Conservation (phyloP, 2,888 invertebrate genomes). For the Tortrix viridana region DNA sequence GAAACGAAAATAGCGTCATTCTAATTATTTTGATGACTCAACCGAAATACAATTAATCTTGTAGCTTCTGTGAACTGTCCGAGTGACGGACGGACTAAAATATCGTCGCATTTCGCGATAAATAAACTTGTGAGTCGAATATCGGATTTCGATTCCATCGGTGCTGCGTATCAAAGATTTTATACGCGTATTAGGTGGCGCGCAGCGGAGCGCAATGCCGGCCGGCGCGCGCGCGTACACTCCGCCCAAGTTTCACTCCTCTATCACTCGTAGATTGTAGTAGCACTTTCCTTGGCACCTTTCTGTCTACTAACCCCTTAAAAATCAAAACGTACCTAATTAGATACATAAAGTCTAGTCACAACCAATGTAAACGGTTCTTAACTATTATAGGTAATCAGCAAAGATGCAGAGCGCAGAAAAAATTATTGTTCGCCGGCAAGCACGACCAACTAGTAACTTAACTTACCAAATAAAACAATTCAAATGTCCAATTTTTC, state of each 20-base stretch:
- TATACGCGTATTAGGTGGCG: slow-evolving; percentile 66
- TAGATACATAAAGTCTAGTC: no score
- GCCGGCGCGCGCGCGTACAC: slow-evolving; percentile 22
- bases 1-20: slow-evolving; percentile 83
- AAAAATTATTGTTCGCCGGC: no score
- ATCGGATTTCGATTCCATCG: slow-evolving; percentile 83
- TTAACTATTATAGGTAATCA: no score
- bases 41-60: slow-evolving; percentile 84
- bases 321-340: background rate
- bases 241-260: slow-evolving; percentile 5
- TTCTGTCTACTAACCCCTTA: background rate
- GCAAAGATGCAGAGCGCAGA: no score
- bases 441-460: no score
- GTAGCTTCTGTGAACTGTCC: slow-evolving; percentile 83
- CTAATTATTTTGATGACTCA: slow-evolving; percentile 85
- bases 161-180: slow-evolving; percentile 82
- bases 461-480: no score
- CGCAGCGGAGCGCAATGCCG: slow-evolving; percentile 69
- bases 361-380: no score
- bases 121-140: slow-evolving; percentile 78
- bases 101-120: slow-evolving; percentile 83
- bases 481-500: no score
- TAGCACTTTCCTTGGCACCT: background rate
- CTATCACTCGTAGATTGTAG: background rate
- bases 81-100: slow-evolving; percentile 82